A percentile compares a stretch with the other conserved stretches of the same genome.
These are phyloP conservation scores for Strongylocentrotus purpuratus DNA, from an alignment of 35 echinoderm and acorn worm genomes.

Conservation along the genomic window DNA sequence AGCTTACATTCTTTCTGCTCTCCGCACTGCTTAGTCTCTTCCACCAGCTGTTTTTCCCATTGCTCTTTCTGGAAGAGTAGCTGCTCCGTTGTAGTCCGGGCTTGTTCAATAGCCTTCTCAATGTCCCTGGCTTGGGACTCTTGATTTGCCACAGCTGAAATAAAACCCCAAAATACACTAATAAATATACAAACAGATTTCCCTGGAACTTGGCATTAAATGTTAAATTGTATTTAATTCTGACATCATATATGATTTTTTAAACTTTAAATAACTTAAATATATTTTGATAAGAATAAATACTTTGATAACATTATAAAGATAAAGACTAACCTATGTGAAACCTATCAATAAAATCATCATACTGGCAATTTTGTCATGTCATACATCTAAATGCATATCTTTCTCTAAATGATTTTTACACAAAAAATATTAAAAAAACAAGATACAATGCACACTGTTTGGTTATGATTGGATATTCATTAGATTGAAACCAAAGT, in stretches of 20 bases:
- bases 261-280: background rate
- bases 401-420: too few relatives aligned
- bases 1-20: conserved; percentile 73
- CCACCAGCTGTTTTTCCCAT: conserved; percentile 55
- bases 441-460: too few relatives aligned
- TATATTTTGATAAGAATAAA: background rate
- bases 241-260: background rate
- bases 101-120: conserved; percentile 54
- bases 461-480: too few relatives aligned
- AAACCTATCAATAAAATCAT: background rate
- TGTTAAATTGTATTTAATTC: background rate
- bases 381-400: background rate
- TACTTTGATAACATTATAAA: too few relatives aligned
- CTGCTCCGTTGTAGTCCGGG: conserved; percentile 44
- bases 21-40: conserved; percentile 45
- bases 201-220: background rate
- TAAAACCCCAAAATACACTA: too few relatives aligned
- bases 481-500: too few relatives aligned
- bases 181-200: too few relatives aligned
- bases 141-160: conserved; percentile 59
- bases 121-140: conserved; percentile 59
- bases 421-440: too few relatives aligned
- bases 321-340: background rate
- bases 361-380: background rate
- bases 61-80: conserved; percentile 82